These are phyloP conservation scores for Saccopteryx bilineata DNA, from an alignment of 2,113 vertebrate species.

Conservation along the genomic window DNA sequence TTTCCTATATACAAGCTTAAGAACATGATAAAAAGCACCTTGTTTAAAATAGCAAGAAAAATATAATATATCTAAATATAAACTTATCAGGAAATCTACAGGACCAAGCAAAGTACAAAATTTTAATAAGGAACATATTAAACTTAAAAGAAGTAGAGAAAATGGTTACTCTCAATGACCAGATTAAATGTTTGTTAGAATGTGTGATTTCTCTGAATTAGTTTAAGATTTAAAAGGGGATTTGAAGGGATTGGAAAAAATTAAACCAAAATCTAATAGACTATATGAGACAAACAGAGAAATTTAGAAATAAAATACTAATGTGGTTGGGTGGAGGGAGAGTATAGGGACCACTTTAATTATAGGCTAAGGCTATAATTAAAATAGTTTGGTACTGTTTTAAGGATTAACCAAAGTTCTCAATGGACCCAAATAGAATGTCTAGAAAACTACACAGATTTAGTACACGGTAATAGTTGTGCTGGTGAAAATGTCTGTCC, in stretches of 20 bases:
- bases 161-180: background rate
- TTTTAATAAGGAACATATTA: conserved; percentile 49
- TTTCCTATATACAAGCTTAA: background rate
- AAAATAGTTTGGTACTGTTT: background rate
- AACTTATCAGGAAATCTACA: conserved; percentile 37
- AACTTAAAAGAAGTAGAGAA: conserved; percentile 18
- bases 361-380: background rate
- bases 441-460: background rate
- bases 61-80: background rate
- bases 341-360: background rate
- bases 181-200: conserved; percentile 17
- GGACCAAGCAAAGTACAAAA: conserved; percentile 7
- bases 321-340: background rate
- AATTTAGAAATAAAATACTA: background rate
- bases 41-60: conserved; percentile 43
- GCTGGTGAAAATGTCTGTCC: background rate
- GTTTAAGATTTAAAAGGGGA: conserved; percentile 41
- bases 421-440: background rate
- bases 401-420: background rate
- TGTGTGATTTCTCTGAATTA: background rate
- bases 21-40: conserved; percentile 39
- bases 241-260: background rate
- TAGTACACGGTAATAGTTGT: background rate
- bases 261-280: background rate
- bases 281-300: background rate